A percentile compares a stretch with the other conserved stretches of the same genome.
phyloP scores from a whole-genome alignment of 2,113 vertebrate genomes.

The Sturnus vulgaris region DNA sequence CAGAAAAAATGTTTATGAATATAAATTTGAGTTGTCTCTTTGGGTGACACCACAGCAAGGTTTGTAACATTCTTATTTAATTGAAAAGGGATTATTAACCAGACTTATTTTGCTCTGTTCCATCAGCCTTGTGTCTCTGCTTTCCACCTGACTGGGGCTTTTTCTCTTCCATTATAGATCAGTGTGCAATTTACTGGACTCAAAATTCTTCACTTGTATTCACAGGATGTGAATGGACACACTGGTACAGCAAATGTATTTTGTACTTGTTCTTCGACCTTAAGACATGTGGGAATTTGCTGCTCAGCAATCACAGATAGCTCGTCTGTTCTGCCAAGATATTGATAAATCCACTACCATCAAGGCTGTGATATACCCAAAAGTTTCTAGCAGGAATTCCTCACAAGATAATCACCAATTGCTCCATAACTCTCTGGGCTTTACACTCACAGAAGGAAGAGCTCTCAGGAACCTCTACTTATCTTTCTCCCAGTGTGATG shows the following conservation, averaged over 20 bases:
- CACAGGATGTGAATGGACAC: neutral
- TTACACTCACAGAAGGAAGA: neutral
- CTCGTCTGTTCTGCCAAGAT: neutral
- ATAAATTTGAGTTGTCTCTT: neutral
- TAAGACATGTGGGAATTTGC: neutral
- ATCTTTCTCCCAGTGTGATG: neutral
- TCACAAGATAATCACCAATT: neutral
- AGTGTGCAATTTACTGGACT: neutral
- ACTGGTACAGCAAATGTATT: neutral
- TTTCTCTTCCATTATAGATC: neutral
- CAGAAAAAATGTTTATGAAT: neutral
- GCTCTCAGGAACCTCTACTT: neutral
- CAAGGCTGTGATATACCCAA: neutral
- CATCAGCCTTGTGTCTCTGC: neutral
- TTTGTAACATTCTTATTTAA: neutral
- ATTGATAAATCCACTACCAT: neutral
- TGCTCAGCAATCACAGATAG: accelerated
- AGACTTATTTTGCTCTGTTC: neutral
- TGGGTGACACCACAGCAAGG: neutral
- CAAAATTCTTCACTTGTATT: neutral
- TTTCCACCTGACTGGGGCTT: neutral
- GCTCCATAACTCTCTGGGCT: neutral
- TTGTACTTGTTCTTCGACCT: neutral
- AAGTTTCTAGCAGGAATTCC: neutral
- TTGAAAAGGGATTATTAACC: neutral